Percentiles rank a stretch among this genome's conserved stretches.
phyloP scores from a whole-genome alignment of 2,888 invertebrate genomes.

The Druceiella hillmani region DNA sequence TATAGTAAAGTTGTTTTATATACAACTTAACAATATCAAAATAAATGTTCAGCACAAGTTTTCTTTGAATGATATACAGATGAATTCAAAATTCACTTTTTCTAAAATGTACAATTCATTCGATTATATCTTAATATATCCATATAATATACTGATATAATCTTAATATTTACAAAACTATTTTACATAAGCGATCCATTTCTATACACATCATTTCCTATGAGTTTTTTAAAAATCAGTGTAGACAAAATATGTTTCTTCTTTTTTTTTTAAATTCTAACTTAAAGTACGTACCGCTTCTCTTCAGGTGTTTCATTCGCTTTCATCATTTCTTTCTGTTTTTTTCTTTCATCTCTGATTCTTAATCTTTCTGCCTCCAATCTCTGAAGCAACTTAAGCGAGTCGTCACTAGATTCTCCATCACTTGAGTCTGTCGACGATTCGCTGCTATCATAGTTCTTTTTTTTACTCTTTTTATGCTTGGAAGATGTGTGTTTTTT shows the following conservation, averaged over 20 bases:
- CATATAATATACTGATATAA: neutral
- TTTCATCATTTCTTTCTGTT: slow-evolving; percentile 72
- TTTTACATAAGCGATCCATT: too few relatives aligned
- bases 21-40: too few relatives aligned
- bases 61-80: too few relatives aligned
- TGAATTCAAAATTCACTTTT: too few relatives aligned
- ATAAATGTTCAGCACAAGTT: too few relatives aligned
- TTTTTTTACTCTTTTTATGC: slow-evolving; percentile 18
- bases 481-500: slow-evolving; percentile 1
- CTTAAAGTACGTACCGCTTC: slow-evolving; percentile 56
- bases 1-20: too few relatives aligned
- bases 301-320: slow-evolving; percentile 94
- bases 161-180: too few relatives aligned
- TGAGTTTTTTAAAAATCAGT: too few relatives aligned
- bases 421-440: slow-evolving; percentile 28
- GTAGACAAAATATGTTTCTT: too few relatives aligned
- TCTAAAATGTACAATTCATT: too few relatives aligned
- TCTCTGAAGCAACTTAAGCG: slow-evolving; percentile 62
- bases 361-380: slow-evolving; percentile 66
- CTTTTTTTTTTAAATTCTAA: too few relatives aligned
- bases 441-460: slow-evolving; percentile 15
- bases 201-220: too few relatives aligned
- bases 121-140: neutral
- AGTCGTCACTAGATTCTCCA: slow-evolving; percentile 48
- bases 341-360: slow-evolving; percentile 58